phyloP scores from a whole-genome alignment of 2,113 vertebrate species.

The Hemibagrus wyckioides region DNA sequence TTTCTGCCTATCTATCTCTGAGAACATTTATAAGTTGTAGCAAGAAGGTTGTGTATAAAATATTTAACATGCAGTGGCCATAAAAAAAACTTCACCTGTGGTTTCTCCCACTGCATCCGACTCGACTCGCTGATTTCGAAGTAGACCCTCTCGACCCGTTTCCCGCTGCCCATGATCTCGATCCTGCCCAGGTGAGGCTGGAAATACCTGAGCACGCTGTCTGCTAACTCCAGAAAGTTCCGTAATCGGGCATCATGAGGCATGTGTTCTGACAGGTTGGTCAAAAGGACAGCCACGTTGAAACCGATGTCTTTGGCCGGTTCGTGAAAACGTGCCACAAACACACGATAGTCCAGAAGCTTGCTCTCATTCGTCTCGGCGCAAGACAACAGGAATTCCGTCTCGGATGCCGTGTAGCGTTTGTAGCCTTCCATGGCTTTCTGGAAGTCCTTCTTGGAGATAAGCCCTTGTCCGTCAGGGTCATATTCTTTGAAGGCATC shows the following conservation, averaged over 20 bases:
- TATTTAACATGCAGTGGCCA: not conserved
- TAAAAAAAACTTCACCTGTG: constrained; percentile 75
- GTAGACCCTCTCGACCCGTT: constrained; percentile 93
- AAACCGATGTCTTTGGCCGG: constrained; percentile 96
- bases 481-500: constrained; percentile 89
- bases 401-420: constrained; percentile 84
- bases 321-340: constrained; percentile 90
- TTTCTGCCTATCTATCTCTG: not conserved
- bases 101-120: constrained; percentile 95
- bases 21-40: not conserved
- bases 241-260: constrained; percentile 83
- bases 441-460: constrained; percentile 92
- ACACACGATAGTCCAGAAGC: constrained; percentile 86
- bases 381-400: constrained; percentile 87
- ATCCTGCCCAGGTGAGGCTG: constrained; percentile 90
- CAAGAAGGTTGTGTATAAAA: not conserved
- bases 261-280: constrained; percentile 96
- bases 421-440: constrained; percentile 93
- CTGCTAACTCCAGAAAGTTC: constrained; percentile 86
- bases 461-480: constrained; percentile 83
- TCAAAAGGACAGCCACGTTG: constrained; percentile 90
- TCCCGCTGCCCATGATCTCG: constrained; percentile 92
- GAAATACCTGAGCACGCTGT: constrained; percentile 89
- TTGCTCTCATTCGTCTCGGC: constrained; percentile 84
- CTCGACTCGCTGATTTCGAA: constrained; percentile 96